Evolutionary conservation across 2,888 invertebrate species (phyloP).

Genomic region (Zootermopsis nevadensis): DNA sequence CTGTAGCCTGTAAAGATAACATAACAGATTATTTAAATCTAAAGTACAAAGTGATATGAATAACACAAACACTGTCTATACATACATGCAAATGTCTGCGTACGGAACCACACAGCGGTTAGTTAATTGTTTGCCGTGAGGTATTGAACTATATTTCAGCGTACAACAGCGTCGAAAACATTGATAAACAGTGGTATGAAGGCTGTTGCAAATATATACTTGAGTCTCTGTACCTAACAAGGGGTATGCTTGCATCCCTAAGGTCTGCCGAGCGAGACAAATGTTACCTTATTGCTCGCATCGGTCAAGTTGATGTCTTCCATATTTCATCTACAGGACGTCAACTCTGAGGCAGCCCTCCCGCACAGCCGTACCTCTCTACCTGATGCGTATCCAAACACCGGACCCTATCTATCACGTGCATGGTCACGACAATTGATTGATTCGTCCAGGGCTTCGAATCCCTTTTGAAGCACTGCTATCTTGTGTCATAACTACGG

Average conservation of each 20-base stretch:
- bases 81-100: too few species aligned
- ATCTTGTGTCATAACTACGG: too few species aligned
- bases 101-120: too few species aligned
- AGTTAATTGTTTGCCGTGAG: too few species aligned
- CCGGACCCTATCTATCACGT: background rate
- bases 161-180: background rate
- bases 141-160: too few species aligned
- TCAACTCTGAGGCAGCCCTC: background rate
- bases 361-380: background rate
- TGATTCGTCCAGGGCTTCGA: conserved; percentile 8
- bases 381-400: background rate
- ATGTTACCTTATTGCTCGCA: conserved; percentile 33
- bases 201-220: background rate
- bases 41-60: too few species aligned
- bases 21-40: too few species aligned
- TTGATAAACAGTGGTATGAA: background rate
- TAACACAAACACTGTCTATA: too few species aligned
- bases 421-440: conserved; percentile 4
- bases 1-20: too few species aligned
- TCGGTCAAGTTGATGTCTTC: conserved; percentile 35
- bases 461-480: background rate
- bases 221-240: background rate
- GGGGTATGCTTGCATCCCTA: too few species aligned
- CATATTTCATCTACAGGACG: conserved; percentile 29
- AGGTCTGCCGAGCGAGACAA: conserved; percentile 13